Base-by-base conservation (phyloP, 2,888 invertebrate genomes). In the Agonopterix alstromeriana region DNA sequence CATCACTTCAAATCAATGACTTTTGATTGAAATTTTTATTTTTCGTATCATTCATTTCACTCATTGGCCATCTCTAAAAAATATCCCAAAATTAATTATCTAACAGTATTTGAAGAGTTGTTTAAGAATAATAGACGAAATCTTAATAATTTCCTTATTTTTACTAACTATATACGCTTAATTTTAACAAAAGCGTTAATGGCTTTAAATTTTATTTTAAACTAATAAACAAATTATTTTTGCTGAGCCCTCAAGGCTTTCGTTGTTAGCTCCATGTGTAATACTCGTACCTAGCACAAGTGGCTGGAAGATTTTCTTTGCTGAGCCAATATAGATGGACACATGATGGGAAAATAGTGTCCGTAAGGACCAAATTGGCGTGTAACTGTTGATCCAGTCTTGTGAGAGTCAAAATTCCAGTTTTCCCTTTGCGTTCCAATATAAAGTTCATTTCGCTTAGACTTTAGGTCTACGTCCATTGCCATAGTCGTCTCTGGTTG, bases 351-450 rank as follows among this genome's bases (percentile, higher is more conserved):
- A 79, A 78, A 79, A 66, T 40, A 48, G 48, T 46, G 60, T 70
- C 65, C 56, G 41, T 35, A 43, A 45, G 55, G 63, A 63, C 60
- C 36, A 36, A 53, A 74, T 73, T 73, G 74, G 70, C 64, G 27
- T 27, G 5, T 27, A 27, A 27, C 50, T 50, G 35, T 43, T 48
- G 46, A 47, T 52, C 43, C 45, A 27, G 42, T 35, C 35, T 35
- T 36, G 45, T 48, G 50, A 51, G 36, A 51, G 50, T 52, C 56
- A 53, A 69, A 68, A 70, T 65, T 67, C 11, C 35, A 56, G 56
- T 70, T 77, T 79, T 75, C 80, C 82, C 76, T 64, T 73, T 75
- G 73, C 70, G 77, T 79, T 78, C 46, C 73, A 70, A 60, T 69
- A 55, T 55, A 54, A 51, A 53, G 47, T 57, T 62, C 62, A 61